A percentile compares a stretch with the other conserved stretches of the same genome.
phyloP scores from a whole-genome alignment of 2,113 vertebrate genomes.

The Calidris pugnax region DNA sequence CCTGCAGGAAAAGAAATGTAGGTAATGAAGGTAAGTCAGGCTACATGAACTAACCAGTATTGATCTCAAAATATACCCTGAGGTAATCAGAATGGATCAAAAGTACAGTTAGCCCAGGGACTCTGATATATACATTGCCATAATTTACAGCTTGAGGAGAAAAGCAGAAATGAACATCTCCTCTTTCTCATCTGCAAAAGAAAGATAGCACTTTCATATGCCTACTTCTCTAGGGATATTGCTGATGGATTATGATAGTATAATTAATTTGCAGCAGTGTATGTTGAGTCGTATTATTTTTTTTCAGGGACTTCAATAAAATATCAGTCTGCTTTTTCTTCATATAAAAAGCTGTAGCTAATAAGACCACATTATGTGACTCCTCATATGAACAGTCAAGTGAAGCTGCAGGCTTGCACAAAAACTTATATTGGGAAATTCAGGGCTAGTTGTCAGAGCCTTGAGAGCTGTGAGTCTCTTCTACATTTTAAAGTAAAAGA shows the following conservation, averaged over 20 bases:
- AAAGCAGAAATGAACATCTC: neutral
- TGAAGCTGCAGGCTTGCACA: neutral
- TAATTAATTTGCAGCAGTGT: conserved; percentile 8
- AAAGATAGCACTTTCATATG: neutral
- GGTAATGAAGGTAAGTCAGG: neutral
- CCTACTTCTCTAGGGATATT: neutral
- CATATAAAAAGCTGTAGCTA: neutral
- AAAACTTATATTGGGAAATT: neutral
- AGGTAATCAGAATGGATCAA: conserved; percentile 7
- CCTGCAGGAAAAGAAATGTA: neutral
- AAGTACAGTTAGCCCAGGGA: conserved; percentile 21
- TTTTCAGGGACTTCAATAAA: neutral
- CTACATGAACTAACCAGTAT: neutral
- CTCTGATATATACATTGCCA: neutral
- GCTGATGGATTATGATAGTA: neutral
- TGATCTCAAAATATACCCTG: neutral
- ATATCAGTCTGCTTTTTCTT: neutral
- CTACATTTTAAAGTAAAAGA: neutral
- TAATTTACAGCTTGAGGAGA: neutral
- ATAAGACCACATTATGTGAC: neutral
- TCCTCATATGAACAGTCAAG: neutral
- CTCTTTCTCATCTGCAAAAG: neutral
- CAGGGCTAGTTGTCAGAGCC: neutral
- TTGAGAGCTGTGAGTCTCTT: neutral
- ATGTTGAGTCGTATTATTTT: neutral